phyloP scores from a whole-genome alignment of 2,113 vertebrate genomes.

The Xerus inauris region DNA sequence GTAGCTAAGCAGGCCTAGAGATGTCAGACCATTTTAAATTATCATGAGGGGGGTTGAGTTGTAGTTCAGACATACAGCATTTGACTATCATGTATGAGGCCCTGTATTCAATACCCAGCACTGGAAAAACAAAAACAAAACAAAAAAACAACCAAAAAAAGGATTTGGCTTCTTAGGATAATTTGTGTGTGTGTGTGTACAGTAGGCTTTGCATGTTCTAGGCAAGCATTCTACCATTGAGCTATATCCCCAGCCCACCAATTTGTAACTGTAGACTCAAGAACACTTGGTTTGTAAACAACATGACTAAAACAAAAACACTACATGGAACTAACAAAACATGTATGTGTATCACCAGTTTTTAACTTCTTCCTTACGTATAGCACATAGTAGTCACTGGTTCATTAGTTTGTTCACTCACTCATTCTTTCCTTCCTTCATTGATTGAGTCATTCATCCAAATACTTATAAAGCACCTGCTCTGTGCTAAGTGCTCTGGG shows the following conservation, averaged over 20 bases:
- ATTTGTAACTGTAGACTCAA: not conserved
- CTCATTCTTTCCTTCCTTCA: not conserved
- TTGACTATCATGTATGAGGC: too few species aligned
- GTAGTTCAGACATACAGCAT: too few species aligned
- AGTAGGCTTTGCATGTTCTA: not conserved
- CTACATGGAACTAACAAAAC: not conserved
- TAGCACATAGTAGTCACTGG: not conserved
- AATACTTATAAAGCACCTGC: slow-evolving; percentile 32
- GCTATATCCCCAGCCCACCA: not conserved
- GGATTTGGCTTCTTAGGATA: not conserved
- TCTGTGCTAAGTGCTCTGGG: not conserved
- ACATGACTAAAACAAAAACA: not conserved
- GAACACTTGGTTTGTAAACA: not conserved
- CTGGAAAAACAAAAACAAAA: too few species aligned
- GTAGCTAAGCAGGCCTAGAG: not conserved
- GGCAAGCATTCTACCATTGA: not conserved
- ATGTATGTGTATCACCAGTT: not conserved
- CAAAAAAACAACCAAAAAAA: not conserved
- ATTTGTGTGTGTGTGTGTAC: too few species aligned
- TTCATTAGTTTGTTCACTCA: not conserved
- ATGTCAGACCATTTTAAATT: not conserved
- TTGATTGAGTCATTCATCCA: not conserved
- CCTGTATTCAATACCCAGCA: too few species aligned
- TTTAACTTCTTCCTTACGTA: not conserved
- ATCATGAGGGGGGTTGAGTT: not conserved